Evolutionary conservation across 2,888 invertebrate genomes (phyloP), one percentile per base, ranked within the genome.

Genomic region (Stictocephala bisonia): DNA sequence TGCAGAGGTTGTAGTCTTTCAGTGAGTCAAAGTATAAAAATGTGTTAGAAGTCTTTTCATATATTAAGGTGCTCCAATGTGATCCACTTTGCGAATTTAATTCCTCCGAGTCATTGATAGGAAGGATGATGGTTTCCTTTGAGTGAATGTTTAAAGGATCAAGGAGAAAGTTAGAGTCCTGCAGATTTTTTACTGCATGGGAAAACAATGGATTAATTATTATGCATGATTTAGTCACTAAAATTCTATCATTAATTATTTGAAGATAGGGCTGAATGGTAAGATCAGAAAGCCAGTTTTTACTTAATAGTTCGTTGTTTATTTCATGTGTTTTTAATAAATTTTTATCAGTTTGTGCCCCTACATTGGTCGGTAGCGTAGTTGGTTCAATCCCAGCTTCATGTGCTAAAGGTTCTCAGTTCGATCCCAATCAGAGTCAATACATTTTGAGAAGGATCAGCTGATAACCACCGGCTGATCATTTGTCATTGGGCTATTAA

Each of bases 11-110:
- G 3, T 31, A 15, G 15, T 56, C 56, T 15, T 15, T 26, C 13
- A 56, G 31, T 13, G 56, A 56, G 31, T 29, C 56, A 31, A 56
- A 56, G 18, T 56, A 15, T 2, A 56, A 6, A 18, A 29, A 56
- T 6, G n/a, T 29, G 18, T 56, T 56, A 2, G 1, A 15, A 2
- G 18, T 29, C 18, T 15, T 56, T 15, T 56, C 31, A 56, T 56
- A 56, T 2, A 56, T 9, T 22, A 56, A 56, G 4, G 29, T 56
- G 15, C 56, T 56, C 56, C 56, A 56, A 18, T 56, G 56, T 26
- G 56, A 29, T n/a, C 56, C 56, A 29, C 29, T 29, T 56, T 29
- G 29, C n/a, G n/a, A 2, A 56, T 15, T 31, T 11, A 56, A 56
- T 1, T 15, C 31, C 18, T 56, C 56, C 7, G 56, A 3, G 29